Evolutionary conservation across 2,888 invertebrate genomes (phyloP).

Genomic region (Leucoma salicis): DNA sequence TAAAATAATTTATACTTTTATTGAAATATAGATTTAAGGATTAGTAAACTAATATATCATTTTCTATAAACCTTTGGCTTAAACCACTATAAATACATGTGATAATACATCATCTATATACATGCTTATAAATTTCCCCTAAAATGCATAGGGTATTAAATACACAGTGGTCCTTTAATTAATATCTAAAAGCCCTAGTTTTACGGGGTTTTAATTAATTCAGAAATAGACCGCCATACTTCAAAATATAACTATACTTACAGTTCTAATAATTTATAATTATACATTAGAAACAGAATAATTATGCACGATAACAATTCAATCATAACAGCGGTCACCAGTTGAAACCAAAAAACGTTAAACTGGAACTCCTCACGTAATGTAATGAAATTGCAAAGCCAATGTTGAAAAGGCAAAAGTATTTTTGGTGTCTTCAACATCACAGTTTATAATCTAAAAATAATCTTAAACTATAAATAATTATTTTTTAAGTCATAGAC

Average conservation of each 20-base stretch:
- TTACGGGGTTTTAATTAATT: constrained; percentile 34
- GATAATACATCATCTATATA: constrained; percentile 52
- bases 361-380: no score
- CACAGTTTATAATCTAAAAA: no score
- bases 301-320: not conserved
- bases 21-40: constrained; percentile 26
- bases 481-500: no score
- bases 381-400: no score
- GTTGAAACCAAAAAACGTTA: no score
- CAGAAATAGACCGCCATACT: constrained; percentile 14
- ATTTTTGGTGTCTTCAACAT: no score
- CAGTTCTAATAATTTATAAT: not conserved
- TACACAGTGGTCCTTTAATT: constrained; percentile 68
- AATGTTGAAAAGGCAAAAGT: no score
- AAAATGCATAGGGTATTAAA: constrained; percentile 67
- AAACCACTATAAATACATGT: constrained; percentile 23
- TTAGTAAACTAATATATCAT: constrained; percentile 33
- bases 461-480: no score
- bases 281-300: not conserved
- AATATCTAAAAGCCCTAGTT: constrained; percentile 39
- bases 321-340: no score
- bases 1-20: constrained; percentile 16
- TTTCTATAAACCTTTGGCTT: constrained; percentile 43
- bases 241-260: not conserved
- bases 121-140: constrained; percentile 40